Base-by-base conservation (phyloP, 2,113 vertebrate species). In the Pogonocichla stellata region DNA sequence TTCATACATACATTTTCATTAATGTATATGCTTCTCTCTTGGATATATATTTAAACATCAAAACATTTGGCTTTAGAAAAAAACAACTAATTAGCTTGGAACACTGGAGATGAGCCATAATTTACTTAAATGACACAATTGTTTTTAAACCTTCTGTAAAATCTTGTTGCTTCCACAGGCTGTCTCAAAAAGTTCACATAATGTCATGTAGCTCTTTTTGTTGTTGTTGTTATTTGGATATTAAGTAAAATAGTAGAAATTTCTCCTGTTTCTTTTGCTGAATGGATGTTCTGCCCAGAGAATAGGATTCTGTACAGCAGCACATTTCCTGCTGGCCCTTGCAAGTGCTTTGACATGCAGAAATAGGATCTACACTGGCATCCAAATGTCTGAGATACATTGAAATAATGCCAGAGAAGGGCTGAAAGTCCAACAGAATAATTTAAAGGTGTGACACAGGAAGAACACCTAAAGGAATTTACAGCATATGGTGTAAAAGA, bases 401-500 rank as follows among this genome's bases (percentile, higher is more conserved):
- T 53, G 50, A 34, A 85, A 75, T 50, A 72, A 85, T 10, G 12
- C 25, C 78, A 65, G 45, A 62, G 5, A n/a, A 80, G 28, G 51
- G 20, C 19, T 45, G 8, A 48, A 64, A 61, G 42, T 77, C 45
- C 16, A 16, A 34, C 0, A 40, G 57, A 81, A 91, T 45, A 88
- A 88, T 57, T 75, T 75, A 54, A 75, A 71, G n/a, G 62, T 74
- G 48, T 75, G 77, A 72, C 51, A 61, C 3, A 19, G 19, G 29
- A 71, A 74, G 70, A 84, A 70, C 5, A 28, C 57, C 31, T 47
- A 62, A 51, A 71, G 69, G 23, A 60, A 51, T 69, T 88, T 81
- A 81, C 3, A 1, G 6, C 9, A n/a, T 28, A 19, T 0, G 1
- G 22, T 36, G 22, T 31, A 80, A n/a, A 80, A 34, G 42, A n/a